Evolutionary conservation across 2,888 invertebrate genomes (phyloP), one percentile per base, ranked within the genome.

Genomic region (Lasioglossum oenotherae): DNA sequence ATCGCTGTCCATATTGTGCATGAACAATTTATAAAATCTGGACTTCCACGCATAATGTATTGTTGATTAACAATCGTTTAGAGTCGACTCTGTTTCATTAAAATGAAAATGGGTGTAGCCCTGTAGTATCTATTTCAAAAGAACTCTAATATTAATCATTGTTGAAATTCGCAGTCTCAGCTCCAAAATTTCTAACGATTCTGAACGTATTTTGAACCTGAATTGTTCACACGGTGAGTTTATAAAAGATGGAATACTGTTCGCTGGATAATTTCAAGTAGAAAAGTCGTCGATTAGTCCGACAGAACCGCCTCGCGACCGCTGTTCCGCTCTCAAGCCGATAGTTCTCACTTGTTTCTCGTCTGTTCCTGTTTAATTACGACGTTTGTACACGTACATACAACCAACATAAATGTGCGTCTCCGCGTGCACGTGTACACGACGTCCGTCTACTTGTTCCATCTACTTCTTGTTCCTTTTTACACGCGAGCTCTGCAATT

Each of bases 401-500:
- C 8, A 8, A 19, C 4, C 67, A 8, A 67, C 19, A 64, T 16
- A 31, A 27, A 35, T 69, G 19, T 35, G 38, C 38, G 23, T 67
- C 8, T 83, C 41, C 73, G 64, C 73, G 53, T 71, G 53, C 23
- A 46, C 60, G 60, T 72, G 38, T 60, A 35, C 53, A 74, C 49
- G 60, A 69, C 76, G 77, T 79, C 44, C 35, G 78, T 35, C 73
- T 82, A 44, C 60, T 86, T 69, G 72, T 82, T 78, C 82, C 79
- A 71, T 86, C 81, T 64, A 81, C 64, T 87, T 81, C 74, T 85
- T 88, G 84, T 80, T 87, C 89, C 84, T 84, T 83, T 57, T 87
- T 87, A 41, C 38, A 82, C 84, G 88, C 90, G 91, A 91, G 90
- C 85, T 90, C 86, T 87, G 87, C 89, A 91, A 92, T 82, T 82